Base-by-base conservation (phyloP, 1,140 invertebrate species). In the Hyles euphorbiae region DNA sequence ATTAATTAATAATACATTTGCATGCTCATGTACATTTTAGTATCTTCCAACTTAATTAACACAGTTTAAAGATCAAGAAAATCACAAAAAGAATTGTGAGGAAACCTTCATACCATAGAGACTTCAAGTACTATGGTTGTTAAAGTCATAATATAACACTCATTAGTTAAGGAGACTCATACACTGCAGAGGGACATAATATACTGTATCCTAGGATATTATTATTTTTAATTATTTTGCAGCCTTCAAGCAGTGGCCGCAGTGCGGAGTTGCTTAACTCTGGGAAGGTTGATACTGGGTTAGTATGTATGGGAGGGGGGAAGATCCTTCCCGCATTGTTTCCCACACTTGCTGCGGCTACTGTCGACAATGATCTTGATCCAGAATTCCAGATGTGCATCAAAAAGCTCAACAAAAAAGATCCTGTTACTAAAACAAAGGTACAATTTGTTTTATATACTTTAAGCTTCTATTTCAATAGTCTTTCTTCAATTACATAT, bases 361-460 rank as follows among this genome's bases (percentile, higher is more conserved):
- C 9, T 11, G 11, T 48, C 2, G 47, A 48, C 9, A 11, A 48
- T 11, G 47, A 48, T 5, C 9, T 48, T 48, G 22, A 22, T 11
- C n/a, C 47, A 48, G 47, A 87, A 53, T 78, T 76, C 43, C 58
- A 72, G 3, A 52, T 88, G 8, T 86, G 81, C 51, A 73, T 88
- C 12, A 88, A 87, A 54, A 85, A 85, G 48, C 74, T 88, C 5
- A 81, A 76, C 55, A 88, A 88, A 59, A 88, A 88, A 62, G 83
- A 87, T 63, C 85, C 85, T 7, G 75, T 83, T 22, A 88, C 83
- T 44, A 83, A 80, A 65, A 75, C 73, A 5, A 88, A 88, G 79
- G 85, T 86, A 61, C 54, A 34, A 11, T 9, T 45, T 58, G 11
- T 45, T 12, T 50, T 8, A 12, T 11, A 32, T 12, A 50, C 22